Percentiles rank a stretch among this genome's conserved stretches.
These are phyloP conservation scores for Dinoponera quadriceps DNA, from an alignment of 1,140 invertebrate genomes.

Conservation along the genomic window DNA sequence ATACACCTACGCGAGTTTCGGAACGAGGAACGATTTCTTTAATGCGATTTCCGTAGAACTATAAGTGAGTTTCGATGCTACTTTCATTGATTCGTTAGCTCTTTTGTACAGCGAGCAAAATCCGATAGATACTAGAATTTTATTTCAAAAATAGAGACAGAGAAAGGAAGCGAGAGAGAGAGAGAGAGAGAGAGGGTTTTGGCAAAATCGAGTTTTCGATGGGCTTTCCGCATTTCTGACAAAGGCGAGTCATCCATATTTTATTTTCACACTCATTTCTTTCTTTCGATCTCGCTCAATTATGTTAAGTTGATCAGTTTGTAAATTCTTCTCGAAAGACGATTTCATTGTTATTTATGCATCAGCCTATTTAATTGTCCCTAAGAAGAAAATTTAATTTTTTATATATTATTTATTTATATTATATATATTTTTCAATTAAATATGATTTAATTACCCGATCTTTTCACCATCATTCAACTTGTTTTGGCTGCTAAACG, in stretches of 20 bases:
- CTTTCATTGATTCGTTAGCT: not conserved
- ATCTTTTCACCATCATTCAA: too few relatives aligned
- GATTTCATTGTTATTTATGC: too few relatives aligned
- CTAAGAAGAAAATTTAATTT: too few relatives aligned
- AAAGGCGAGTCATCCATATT: not conserved
- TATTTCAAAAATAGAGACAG: not conserved
- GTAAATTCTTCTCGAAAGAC: not conserved
- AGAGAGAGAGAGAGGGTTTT: not conserved
- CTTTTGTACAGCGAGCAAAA: not conserved
- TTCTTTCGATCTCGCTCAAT: not conserved
- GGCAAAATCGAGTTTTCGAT: not conserved
- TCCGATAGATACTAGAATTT: conserved; percentile 1
- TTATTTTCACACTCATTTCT: conserved; percentile 12
- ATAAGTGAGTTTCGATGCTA: not conserved
- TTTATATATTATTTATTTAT: too few relatives aligned
- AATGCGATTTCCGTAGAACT: conserved; percentile 9
- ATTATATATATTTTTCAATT: too few relatives aligned
- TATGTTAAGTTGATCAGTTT: not conserved
- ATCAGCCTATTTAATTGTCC: too few relatives aligned
- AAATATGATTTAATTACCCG: too few relatives aligned
- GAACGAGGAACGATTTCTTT: not conserved
- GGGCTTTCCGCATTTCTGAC: not conserved
- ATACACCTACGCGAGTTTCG: not conserved
- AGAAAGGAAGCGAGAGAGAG: not conserved
- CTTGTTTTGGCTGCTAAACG: too few relatives aligned